Conservation (phyloP, 2,888 invertebrate genomes). For the Chrysolina americana region DNA sequence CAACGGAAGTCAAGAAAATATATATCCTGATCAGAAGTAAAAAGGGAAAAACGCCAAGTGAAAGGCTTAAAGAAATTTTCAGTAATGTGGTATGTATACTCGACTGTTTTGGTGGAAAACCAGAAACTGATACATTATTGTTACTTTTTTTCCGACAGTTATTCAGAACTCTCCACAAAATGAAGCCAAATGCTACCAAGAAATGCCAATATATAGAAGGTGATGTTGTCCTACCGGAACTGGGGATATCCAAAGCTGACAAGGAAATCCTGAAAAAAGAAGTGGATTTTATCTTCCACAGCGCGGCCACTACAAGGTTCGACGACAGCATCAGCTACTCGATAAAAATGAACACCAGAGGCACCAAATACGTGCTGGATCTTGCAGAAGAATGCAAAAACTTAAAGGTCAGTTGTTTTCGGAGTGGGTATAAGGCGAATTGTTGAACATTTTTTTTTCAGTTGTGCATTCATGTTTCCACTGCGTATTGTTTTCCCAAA, state of each 20-base stretch:
- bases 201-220: conserved; percentile 73
- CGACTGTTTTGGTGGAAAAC: conserved; percentile 53
- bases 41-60: conserved; percentile 64
- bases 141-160: conserved; percentile 71
- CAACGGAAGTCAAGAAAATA: conserved; percentile 66
- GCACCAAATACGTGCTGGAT: conserved; percentile 62
- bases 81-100: conserved; percentile 56
- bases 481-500: conserved; percentile 92
- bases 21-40: conserved; percentile 67
- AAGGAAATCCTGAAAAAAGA: conserved; percentile 70
- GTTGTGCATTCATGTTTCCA: conserved; percentile 87
- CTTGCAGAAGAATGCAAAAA: conserved; percentile 61
- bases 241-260: conserved; percentile 70
- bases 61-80: conserved; percentile 66
- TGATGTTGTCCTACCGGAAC: conserved; percentile 69
- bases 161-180: conserved; percentile 79
- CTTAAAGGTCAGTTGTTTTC: conserved; percentile 67
- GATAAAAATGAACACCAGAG: conserved; percentile 76
- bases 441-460: conserved; percentile 42
- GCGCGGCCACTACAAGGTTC: conserved; percentile 82
- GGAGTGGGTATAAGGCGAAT: neutral
- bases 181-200: conserved; percentile 71
- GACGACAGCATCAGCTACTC: conserved; percentile 77
- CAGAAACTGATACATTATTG: no score
- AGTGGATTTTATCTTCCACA: conserved; percentile 78